These are phyloP conservation scores for Lasioglossum vierecki DNA, from an alignment of 2,888 invertebrate genomes.

Conservation along the genomic window DNA sequence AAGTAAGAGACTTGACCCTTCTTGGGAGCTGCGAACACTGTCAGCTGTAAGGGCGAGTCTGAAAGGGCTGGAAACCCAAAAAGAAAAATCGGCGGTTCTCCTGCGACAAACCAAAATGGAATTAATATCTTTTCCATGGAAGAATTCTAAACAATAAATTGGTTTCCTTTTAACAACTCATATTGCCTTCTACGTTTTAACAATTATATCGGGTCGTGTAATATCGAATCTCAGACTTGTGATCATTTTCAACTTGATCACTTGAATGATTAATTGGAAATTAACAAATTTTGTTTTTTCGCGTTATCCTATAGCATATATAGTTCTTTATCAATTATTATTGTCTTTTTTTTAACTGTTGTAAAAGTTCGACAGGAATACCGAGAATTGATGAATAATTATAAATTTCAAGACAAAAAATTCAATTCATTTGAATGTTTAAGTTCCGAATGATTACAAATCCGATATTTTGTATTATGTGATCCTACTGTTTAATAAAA, in stretches of 20 bases:
- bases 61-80: conserved; percentile 78
- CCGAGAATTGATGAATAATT: background rate
- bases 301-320: background rate
- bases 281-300: background rate
- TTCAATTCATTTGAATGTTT: background rate
- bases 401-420: background rate
- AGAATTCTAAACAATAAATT: conserved; percentile 63
- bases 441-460: background rate
- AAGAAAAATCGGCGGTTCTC: conserved; percentile 64
- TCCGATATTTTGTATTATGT: background rate
- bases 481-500: conserved; percentile 52
- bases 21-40: conserved; percentile 49
- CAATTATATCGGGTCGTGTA: background rate
- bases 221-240: background rate
- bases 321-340: background rate
- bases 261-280: background rate
- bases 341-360: background rate
- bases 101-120: conserved; percentile 54
- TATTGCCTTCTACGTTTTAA: conserved; percentile 62
- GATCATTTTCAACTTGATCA: background rate
- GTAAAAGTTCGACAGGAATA: background rate
- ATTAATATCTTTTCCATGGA: conserved; percentile 55
- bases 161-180: conserved; percentile 64
- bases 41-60: conserved; percentile 57
- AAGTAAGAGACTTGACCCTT: conserved; percentile 50